Percentiles rank a stretch among this genome's conserved stretches.
Conservation (phyloP, 2,888 invertebrate genomes). For the Acleris sparsana region DNA sequence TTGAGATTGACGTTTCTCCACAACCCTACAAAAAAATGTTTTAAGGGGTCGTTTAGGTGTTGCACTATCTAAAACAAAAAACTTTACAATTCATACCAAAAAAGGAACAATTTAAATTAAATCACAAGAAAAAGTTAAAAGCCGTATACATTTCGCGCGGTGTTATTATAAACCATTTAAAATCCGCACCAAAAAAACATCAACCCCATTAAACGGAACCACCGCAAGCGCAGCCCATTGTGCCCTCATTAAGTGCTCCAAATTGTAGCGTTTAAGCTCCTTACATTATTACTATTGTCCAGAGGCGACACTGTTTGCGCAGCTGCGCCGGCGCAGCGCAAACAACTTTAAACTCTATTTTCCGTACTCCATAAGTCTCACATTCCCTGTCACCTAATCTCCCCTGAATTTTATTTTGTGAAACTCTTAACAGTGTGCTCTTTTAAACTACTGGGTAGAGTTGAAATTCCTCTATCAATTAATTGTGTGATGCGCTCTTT, state of each 20-base stretch:
- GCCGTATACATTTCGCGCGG: constrained; percentile 25
- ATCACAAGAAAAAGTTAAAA: neutral
- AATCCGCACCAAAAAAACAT: constrained; percentile 30
- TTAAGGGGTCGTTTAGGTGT: no score
- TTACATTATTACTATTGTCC: constrained; percentile 68
- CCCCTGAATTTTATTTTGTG: no score
- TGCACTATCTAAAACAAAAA: no score
- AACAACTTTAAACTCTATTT: constrained; percentile 15
- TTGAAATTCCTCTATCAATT: no score
- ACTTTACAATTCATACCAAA: no score
- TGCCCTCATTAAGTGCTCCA: constrained; percentile 55
- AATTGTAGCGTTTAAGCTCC: constrained; percentile 71
- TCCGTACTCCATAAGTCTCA: neutral
- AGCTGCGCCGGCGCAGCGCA: constrained; percentile 39
- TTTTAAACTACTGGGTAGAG: no score
- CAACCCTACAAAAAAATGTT: no score
- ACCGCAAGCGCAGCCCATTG: constrained; percentile 39
- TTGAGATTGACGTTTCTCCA: no score
- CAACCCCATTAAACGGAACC: constrained; percentile 28
- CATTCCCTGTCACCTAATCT: no score
- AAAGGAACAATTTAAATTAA: neutral
- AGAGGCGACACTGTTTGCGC: constrained; percentile 47
- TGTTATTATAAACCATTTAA: constrained; percentile 31
- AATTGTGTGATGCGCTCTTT: no score
- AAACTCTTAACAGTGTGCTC: no score